Base-by-base conservation (phyloP, 2,888 invertebrate species). In the Harpalus rufipes region DNA sequence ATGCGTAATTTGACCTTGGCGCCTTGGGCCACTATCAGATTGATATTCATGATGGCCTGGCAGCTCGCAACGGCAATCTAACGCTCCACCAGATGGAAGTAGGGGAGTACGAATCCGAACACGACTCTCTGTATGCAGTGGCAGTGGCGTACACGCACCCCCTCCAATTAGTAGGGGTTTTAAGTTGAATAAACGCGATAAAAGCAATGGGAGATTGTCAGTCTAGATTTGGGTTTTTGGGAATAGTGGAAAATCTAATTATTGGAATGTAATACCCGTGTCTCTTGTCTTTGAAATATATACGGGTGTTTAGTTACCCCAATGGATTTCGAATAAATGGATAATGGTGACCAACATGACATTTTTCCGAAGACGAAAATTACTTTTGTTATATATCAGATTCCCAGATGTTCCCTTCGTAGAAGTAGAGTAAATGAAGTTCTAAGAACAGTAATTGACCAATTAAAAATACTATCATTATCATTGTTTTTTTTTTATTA, bases 1-100 rank as follows among this genome's bases (percentile, higher is more conserved):
- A 84, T 84, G 84, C 65, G 84, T 84, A 84, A 84, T 84, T 84
- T 78, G 84, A 84, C 84, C 84, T 84, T 84, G 78, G 65, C 84
- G 84, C 84, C 84, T 61, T 84, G 63, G 78, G 84, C 84, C 63
- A 84, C 84, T 84, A 84, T 84, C 84, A 84, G 84, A 84, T 84
- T 84, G 84, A 84, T 84, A 84, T 84, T 84, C 84, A 84, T 84
- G 84, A 84, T 78, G 78, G 78, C 65, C 39, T 44, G 76, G 74
- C 59, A 83, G 41, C 44, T 5, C 25, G 61, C 41, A 7, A 39
- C 41, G 21, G 65, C 78, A 84, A 84, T 84, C 84, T 84, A 84
- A 84, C 78, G 84, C 76, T 78, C 84, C 56, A 25, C 78, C 25
- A 56, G 56, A 58, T 78, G 58, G 56, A 78, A 25, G 78, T 12